phyloP scores from a whole-genome alignment of 2,888 invertebrate genomes.

The Mesochorus sp. region DNA sequence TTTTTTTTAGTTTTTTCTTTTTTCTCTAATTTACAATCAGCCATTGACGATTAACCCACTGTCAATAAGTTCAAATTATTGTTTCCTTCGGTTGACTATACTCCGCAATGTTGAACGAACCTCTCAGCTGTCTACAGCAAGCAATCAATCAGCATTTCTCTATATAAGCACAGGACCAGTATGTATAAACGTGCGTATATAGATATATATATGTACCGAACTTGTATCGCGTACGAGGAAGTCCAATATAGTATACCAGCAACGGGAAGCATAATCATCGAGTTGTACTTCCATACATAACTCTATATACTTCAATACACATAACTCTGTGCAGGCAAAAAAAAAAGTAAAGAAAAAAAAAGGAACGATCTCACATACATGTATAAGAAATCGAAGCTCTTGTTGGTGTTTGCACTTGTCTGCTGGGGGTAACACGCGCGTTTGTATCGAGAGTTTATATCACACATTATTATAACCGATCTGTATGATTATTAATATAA shows the following conservation, averaged over 20 bases:
- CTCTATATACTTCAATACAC: slow-evolving; percentile 33
- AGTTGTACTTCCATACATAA: slow-evolving; percentile 37
- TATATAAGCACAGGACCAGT: neutral
- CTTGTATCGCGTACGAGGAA: slow-evolving; percentile 54
- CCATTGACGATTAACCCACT: too few species aligned
- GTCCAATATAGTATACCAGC: slow-evolving; percentile 45
- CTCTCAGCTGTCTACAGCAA: slow-evolving; percentile 1
- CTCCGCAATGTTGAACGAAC: neutral
- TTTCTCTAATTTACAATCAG: too few species aligned
- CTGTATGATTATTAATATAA: slow-evolving; percentile 24
- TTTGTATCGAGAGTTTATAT: slow-evolving; percentile 7
- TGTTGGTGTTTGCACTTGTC: slow-evolving; percentile 13
- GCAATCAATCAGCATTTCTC: slow-evolving; percentile 5
- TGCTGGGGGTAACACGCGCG: neutral
- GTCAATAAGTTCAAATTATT: too few species aligned
- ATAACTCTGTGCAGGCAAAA: slow-evolving; percentile 22
- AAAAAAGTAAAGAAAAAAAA: neutral
- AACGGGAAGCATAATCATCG: slow-evolving; percentile 49
- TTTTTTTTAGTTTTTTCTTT: too few species aligned
- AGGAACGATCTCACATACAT: slow-evolving; percentile 15
- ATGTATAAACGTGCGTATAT: slow-evolving; percentile 1
- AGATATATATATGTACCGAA: slow-evolving; percentile 15
- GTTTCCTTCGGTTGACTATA: too few species aligned
- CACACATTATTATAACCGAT: slow-evolving; percentile 14
- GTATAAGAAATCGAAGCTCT: slow-evolving; percentile 1